phyloP scores from a whole-genome alignment of 1,140 invertebrate species.

The Penaeus vannamei region DNA sequence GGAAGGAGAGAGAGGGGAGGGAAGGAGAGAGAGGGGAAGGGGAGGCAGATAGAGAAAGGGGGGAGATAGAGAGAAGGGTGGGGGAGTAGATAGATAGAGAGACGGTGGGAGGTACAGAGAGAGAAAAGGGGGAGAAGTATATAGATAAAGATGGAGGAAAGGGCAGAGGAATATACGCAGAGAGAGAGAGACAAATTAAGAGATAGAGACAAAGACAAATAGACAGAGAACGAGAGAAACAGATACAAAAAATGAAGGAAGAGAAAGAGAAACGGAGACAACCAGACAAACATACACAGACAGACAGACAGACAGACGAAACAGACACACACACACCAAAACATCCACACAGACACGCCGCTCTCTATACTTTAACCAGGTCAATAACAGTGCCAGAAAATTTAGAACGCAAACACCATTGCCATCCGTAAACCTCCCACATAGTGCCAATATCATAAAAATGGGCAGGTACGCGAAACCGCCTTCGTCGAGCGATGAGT shows the following conservation, averaged over 20 bases:
- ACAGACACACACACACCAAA: no score
- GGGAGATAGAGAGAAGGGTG: not conserved
- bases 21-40: not conserved
- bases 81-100: not conserved
- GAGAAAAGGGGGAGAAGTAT: not conserved
- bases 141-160: not conserved
- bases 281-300: no score
- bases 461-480: no score
- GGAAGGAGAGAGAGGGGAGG: not conserved
- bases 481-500: no score
- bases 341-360: no score
- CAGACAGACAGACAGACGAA: no score
- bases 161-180: no score
- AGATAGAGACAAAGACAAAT: not conserved
- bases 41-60: not conserved
- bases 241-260: not conserved
- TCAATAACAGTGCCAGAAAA: no score
- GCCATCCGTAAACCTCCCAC: no score
- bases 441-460: no score
- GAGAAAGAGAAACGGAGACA: not conserved
- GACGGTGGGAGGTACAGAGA: not conserved
- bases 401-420: no score
- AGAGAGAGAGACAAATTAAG: not conserved
- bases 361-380: no score
- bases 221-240: not conserved